Evolutionary conservation across 2,888 invertebrate species (phyloP).

Genomic region (Coleophora flavipennella): DNA sequence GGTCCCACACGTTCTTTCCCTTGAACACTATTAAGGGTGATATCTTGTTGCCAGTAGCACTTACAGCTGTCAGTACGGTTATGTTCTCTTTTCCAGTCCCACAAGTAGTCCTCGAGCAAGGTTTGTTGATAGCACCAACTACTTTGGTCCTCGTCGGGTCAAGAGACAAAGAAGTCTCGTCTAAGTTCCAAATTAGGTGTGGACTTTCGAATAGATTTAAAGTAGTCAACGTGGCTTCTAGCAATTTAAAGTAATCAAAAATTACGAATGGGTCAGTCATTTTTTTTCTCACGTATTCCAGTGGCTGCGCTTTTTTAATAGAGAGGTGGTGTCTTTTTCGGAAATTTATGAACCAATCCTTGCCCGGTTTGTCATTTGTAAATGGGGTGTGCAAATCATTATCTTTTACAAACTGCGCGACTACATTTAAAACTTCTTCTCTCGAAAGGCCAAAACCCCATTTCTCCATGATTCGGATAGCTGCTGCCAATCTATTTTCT

Average conservation of each 20-base stretch:
- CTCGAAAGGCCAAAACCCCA: no score
- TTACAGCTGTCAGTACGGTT: slow-evolving; percentile 13
- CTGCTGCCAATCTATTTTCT: no score
- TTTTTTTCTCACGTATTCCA: slow-evolving; percentile 15
- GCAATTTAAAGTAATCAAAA: slow-evolving; percentile 6
- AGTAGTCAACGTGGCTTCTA: slow-evolving; percentile 4
- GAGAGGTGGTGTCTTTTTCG: slow-evolving; percentile 15
- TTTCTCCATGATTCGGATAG: no score
- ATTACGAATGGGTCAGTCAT: slow-evolving; percentile 12
- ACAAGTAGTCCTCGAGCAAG: slow-evolving; percentile 7
- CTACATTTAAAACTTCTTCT: no score
- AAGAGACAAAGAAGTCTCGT: slow-evolving; percentile 9
- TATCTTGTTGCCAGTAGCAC: slow-evolving; percentile 14
- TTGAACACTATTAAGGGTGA: slow-evolving; percentile 16
- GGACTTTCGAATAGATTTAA: slow-evolving; percentile 6
- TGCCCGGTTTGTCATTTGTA: slow-evolving; percentile 19
- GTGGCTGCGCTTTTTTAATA: slow-evolving; percentile 14
- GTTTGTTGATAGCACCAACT: slow-evolving; percentile 7
- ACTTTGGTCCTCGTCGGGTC: slow-evolving; percentile 13
- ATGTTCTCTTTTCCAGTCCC: slow-evolving; percentile 16
- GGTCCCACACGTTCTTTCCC: slow-evolving; percentile 19
- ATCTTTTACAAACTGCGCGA: no score
- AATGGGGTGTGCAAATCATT: slow-evolving; percentile 24
- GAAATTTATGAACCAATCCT: slow-evolving; percentile 22
- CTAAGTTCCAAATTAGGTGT: slow-evolving; percentile 9